These are phyloP conservation scores for Epinephelus awoara DNA, from an alignment of 2,797 vertebrate species.

Conservation along the genomic window DNA sequence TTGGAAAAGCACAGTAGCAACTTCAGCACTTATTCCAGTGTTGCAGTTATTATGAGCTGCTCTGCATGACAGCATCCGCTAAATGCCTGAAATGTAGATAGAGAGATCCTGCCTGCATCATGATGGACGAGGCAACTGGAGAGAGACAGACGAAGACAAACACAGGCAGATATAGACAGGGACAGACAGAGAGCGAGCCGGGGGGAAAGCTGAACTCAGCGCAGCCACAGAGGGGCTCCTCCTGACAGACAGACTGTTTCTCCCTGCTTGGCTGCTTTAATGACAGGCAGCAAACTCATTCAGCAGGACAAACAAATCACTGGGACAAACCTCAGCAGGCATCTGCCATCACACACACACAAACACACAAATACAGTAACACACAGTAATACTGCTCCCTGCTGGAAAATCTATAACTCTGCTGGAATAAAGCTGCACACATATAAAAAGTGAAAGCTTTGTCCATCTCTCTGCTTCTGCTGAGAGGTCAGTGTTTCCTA, in stretches of 20 bases:
- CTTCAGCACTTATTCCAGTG: background rate
- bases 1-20: background rate
- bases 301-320: conserved; percentile 57
- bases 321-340: conserved; percentile 39
- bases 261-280: conserved; percentile 55
- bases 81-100: conserved; percentile 34
- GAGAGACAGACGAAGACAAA: conserved; percentile 26
- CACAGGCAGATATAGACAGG: conserved; percentile 24
- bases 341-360: background rate
- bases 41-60: conserved; percentile 18
- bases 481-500: background rate
- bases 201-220: conserved; percentile 33
- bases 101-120: conserved; percentile 13
- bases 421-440: conserved; percentile 7
- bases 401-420: conserved; percentile 37
- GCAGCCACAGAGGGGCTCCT: conserved; percentile 28
- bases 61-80: conserved; percentile 24
- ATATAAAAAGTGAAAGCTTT: conserved; percentile 1
- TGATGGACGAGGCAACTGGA: conserved; percentile 27
- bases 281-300: conserved; percentile 53
- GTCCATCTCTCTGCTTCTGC: conserved; percentile 5
- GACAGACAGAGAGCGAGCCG: background rate
- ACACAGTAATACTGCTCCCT: conserved; percentile 41
- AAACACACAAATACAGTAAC: conserved; percentile 6
- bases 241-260: conserved; percentile 36